Base-by-base conservation (phyloP, 2,888 invertebrate genomes). In the Apamea epomidion region DNA sequence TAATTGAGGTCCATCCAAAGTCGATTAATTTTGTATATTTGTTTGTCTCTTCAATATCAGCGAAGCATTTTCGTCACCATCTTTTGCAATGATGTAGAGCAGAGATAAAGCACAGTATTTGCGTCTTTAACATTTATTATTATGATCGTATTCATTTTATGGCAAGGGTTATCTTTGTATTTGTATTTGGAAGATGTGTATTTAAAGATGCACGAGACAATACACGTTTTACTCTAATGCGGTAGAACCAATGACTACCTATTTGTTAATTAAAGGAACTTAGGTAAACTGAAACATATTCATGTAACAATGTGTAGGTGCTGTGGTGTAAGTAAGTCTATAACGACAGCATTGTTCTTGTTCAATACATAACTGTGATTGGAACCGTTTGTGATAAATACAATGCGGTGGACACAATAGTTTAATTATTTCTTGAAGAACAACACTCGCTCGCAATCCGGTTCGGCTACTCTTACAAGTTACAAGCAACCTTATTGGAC, bases 341-440 rank as follows among this genome's bases (percentile, higher is more conserved):
- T 75, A 88, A 86, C 82, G 76, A 78, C 69, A 80, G 80, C 86
- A 87, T 87, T 88, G 83, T 86, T 83, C 87, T 77, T 75, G 72
- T 71, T 79, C 88, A 82, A 76, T 88, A 88, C 82, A 74, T 81
- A 82, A 78, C 81, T 70, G 70, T 80, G 87, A 86, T 86, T 82
- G 69, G 76, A 81, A 62, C 77, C 74, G 79, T 74, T 85, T 70
- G 77, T 87, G 74, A 75, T 74, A 80, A 79, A 71, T 71, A 87
- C 88, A 85, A 85, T 78, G 86, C 81, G 51, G 18, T 68, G 72
- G 37, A 12, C 77, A 86, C 86, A 88, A 87, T 82, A 83, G 37
- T 77, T 88, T 81, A 77, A 88, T 88, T 88, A 88, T 88, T 82
- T 81, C 73, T 81, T 37, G 74, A 81, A 86, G 77, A 82, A 81